Percentiles rank a stretch among this genome's conserved stretches.
Conservation (phyloP, 2,113 vertebrate species). For the Phylloscopus whistleri region DNA sequence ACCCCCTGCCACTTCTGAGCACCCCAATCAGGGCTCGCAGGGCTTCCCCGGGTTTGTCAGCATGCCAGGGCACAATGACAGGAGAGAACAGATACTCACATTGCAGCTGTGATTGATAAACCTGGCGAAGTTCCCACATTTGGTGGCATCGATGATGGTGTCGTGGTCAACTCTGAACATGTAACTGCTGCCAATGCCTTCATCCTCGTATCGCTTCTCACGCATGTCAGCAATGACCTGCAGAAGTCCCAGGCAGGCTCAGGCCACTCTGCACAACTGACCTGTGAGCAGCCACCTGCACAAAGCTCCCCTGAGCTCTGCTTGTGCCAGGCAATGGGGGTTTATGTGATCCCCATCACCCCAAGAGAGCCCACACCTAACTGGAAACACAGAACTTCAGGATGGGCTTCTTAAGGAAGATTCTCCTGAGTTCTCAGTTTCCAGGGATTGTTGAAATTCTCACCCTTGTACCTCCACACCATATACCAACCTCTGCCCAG, state of each 20-base stretch:
- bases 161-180: slow-evolving; percentile 99
- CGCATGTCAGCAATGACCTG: slow-evolving; percentile 99
- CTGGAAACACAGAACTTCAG: not conserved
- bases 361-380: not conserved
- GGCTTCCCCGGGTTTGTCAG: not conserved
- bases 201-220: slow-evolving; percentile 95
- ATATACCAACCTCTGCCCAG: not conserved
- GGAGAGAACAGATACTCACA: slow-evolving; percentile 71
- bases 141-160: slow-evolving; percentile 98
- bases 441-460: not conserved
- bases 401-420: not conserved
- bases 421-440: not conserved
- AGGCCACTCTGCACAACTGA: not conserved
- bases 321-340: not conserved
- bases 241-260: not conserved
- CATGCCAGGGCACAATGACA: rapidly evolving
- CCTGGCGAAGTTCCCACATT: slow-evolving; percentile 95
- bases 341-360: rapidly evolving
- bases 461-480: not conserved
- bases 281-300: not conserved
- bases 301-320: not conserved
- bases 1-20: not conserved
- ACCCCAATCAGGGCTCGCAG: not conserved
- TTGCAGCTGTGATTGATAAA: slow-evolving; percentile 99
- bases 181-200: slow-evolving; percentile 98